Evolutionary conservation across 2,888 invertebrate species (phyloP).

Genomic region (Eristalis arbustorum): DNA sequence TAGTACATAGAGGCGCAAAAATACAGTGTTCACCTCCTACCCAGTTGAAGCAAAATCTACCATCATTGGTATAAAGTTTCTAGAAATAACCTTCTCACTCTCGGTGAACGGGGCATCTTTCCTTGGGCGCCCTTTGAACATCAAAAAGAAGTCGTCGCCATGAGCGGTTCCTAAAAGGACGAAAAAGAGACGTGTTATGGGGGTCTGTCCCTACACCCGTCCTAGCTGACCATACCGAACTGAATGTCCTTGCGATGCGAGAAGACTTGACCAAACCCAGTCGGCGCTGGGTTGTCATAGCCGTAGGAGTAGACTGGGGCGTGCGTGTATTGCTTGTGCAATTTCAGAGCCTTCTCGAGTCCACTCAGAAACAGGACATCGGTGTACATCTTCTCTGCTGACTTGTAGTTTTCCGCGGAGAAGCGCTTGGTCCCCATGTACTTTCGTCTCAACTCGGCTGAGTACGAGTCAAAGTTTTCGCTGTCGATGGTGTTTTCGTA

Average conservation of each 20-base stretch:
- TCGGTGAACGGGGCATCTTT: constrained; percentile 46
- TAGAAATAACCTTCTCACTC: constrained; percentile 69
- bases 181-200: neutral
- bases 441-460: constrained; percentile 62
- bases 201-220: neutral
- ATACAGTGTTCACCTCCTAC: constrained; percentile 2
- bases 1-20: neutral
- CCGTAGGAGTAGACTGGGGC: constrained; percentile 85
- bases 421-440: constrained; percentile 72
- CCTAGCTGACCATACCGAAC: constrained; percentile 81
- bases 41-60: constrained; percentile 70
- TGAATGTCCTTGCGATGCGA: constrained; percentile 80
- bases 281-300: constrained; percentile 83
- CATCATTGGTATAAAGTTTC: constrained; percentile 74
- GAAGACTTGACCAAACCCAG: constrained; percentile 83
- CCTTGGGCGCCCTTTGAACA: constrained; percentile 67
- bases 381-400: constrained; percentile 82
- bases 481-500: constrained; percentile 83
- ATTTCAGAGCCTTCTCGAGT: constrained; percentile 83
- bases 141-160: constrained; percentile 74
- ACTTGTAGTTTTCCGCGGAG: constrained; percentile 81
- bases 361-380: constrained; percentile 85
- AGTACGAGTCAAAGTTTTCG: constrained; percentile 74
- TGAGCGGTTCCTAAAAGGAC: constrained; percentile 74
- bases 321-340: constrained; percentile 82